Percentiles rank a stretch among this genome's conserved stretches.
Conservation (phyloP, 2,797 vertebrate species). For the Cuculus canorus region DNA sequence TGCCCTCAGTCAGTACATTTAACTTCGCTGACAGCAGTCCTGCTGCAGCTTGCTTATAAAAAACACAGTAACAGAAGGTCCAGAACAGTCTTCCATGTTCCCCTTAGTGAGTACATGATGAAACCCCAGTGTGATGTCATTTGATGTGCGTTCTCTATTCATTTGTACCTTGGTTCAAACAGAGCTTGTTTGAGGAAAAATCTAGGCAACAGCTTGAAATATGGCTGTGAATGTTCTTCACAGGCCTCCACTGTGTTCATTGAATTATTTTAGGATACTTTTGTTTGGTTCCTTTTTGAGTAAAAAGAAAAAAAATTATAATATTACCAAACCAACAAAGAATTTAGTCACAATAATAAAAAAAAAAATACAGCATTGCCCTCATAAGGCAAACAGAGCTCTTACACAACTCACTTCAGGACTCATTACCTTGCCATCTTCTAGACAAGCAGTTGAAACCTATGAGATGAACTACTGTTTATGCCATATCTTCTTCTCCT, state of each 20-base stretch:
- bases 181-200: not conserved
- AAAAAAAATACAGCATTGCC: not conserved
- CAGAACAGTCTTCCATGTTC: not conserved
- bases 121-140: not conserved
- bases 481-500: not conserved
- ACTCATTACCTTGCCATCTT: not conserved
- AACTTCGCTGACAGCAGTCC: conserved; percentile 32
- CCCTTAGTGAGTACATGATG: not conserved
- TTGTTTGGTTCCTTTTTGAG: not conserved
- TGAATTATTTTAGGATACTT: not conserved
- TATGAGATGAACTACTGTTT: not conserved
- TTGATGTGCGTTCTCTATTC: not conserved
- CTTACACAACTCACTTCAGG: not conserved
- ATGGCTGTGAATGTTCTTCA: not conserved
- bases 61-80: conserved; percentile 1
- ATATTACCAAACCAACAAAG: not conserved
- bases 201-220: not conserved
- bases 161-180: not conserved
- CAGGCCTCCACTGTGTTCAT: not conserved
- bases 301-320: not conserved
- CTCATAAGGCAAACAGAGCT: not conserved
- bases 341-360: not conserved
- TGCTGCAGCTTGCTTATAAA: not conserved
- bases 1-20: conserved; percentile 53
- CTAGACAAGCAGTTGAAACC: not conserved